A percentile compares a stretch with the other conserved stretches of the same genome.
phyloP scores from a whole-genome alignment of 2,888 invertebrate genomes.

The Cephus spinipes region DNA sequence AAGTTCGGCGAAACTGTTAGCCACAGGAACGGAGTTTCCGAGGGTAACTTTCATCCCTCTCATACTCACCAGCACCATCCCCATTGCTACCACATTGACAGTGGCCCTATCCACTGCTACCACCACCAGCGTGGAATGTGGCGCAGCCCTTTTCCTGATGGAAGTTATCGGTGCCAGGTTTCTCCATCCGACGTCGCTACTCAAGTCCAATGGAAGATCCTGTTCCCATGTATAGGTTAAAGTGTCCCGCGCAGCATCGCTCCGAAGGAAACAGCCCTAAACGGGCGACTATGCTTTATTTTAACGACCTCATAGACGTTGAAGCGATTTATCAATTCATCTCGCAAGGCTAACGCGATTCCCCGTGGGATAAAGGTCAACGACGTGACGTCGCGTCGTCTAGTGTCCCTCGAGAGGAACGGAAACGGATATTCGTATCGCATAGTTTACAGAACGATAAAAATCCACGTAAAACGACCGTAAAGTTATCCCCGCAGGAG shows the following conservation, averaged over 20 bases:
- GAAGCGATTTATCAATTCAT: conserved; percentile 54
- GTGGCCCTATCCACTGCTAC: not conserved
- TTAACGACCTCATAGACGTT: conserved; percentile 39
- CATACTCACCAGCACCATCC: not conserved
- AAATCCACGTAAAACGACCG: conserved; percentile 58
- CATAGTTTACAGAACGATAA: conserved; percentile 60
- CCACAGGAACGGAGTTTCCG: conserved; percentile 42
- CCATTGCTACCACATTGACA: not conserved
- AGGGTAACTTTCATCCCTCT: conserved; percentile 33
- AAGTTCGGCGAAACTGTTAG: conserved; percentile 53
- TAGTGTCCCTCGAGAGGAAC: conserved; percentile 39
- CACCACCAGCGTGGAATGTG: not conserved
- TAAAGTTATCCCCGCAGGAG: conserved; percentile 44
- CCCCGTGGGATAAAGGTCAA: conserved; percentile 40
- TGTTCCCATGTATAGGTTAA: not conserved
- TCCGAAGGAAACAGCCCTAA: not conserved
- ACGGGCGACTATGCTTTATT: conserved; percentile 33
- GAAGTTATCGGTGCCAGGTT: not conserved
- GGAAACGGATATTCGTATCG: conserved; percentile 49
- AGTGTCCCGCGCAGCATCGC: not conserved
- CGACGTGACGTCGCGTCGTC: not conserved
- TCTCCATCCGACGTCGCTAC: not conserved
- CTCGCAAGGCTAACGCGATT: conserved; percentile 40
- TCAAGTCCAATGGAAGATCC: not conserved
- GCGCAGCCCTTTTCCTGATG: conserved; percentile 1